These are phyloP conservation scores for Epiblema foenella DNA, from an alignment of 2,888 invertebrate species.

Conservation along the genomic window DNA sequence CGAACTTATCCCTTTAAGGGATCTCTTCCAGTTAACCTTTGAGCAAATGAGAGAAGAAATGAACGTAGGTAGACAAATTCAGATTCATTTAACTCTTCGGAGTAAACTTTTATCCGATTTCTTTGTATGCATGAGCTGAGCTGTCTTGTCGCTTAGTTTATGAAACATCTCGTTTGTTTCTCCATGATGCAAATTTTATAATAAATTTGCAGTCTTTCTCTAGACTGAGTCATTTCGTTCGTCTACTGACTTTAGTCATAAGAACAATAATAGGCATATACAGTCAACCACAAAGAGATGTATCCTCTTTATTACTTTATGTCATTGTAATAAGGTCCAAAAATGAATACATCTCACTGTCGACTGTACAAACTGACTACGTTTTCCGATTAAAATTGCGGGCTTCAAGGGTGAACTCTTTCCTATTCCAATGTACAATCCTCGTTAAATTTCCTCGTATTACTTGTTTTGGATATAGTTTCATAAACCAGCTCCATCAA, in stretches of 20 bases:
- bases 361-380: background rate
- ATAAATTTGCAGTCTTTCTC: conserved; percentile 8
- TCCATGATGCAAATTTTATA: background rate
- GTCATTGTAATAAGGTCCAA: no score
- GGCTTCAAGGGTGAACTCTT: background rate
- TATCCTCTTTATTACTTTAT: no score
- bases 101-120: background rate
- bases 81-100: background rate
- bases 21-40: no score
- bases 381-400: background rate
- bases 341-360: no score
- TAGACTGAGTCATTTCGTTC: background rate
- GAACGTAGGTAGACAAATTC: no score
- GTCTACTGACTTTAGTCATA: background rate
- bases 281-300: no score
- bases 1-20: no score
- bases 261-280: background rate
- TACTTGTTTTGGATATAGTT: no score
- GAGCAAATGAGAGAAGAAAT: no score
- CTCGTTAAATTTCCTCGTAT: no score
- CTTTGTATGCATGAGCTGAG: background rate
- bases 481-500: no score
- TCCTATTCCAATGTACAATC: no score
- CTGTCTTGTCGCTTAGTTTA: background rate
- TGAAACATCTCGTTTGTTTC: background rate